Evolutionary conservation across 1,140 invertebrate genomes (phyloP).

Genomic region (Eueides isabella): DNA sequence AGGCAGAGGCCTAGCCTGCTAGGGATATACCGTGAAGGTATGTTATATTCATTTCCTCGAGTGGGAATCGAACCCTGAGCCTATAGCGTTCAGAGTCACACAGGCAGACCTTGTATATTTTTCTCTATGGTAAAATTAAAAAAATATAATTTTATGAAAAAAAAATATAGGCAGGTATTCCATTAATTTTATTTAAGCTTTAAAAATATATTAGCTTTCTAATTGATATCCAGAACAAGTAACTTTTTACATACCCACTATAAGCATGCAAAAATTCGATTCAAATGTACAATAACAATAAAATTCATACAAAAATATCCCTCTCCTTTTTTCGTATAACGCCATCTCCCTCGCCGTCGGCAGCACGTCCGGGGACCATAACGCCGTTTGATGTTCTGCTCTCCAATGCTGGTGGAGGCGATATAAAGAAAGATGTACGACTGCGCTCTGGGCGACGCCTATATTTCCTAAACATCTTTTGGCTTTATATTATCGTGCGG

Average conservation of each 20-base stretch:
- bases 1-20: no score
- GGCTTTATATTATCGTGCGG: constrained; percentile 68
- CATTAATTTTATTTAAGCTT: no score
- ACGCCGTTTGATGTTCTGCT: constrained; percentile 90
- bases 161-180: no score
- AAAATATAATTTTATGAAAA: no score
- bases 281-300: constrained; percentile 71
- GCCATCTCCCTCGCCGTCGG: constrained; percentile 79
- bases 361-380: constrained; percentile 84
- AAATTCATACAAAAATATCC: constrained; percentile 71
- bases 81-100: no score
- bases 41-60: no score
- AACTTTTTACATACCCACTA: not conserved
- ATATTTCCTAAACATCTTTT: constrained; percentile 81
- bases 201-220: not conserved
- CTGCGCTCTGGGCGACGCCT: constrained; percentile 85
- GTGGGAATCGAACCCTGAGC: no score
- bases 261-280: constrained; percentile 49
- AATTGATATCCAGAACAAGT: not conserved
- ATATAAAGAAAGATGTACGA: constrained; percentile 89
- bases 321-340: constrained; percentile 55
- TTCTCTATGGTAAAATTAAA: no score
- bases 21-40: no score
- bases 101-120: no score
- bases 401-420: constrained; percentile 89